A percentile compares a stretch with the other conserved stretches of the same genome.
Conservation (phyloP, 2,113 vertebrate genomes). For the Aspiorhynchus laticeps region DNA sequence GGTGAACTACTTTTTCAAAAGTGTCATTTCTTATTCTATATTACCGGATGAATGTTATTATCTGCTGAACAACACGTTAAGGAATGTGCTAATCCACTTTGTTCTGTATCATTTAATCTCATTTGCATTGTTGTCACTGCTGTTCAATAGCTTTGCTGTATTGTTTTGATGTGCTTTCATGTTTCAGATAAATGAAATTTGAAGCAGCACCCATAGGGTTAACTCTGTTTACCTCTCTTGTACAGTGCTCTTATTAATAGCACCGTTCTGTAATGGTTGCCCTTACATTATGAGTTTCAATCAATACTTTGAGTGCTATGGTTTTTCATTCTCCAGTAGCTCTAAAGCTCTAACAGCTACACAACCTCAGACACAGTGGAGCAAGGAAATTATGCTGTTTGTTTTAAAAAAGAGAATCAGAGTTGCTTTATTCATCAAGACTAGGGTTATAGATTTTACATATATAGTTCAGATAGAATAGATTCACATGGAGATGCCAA, state of each 20-base stretch:
- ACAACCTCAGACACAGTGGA: slow-evolving; percentile 6
- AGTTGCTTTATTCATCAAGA: slow-evolving; percentile 6
- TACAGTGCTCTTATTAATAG: slow-evolving; percentile 16
- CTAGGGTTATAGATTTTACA: slow-evolving; percentile 1
- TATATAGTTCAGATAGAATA: not conserved
- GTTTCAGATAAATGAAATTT: slow-evolving; percentile 26
- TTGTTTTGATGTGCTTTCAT: slow-evolving; percentile 58
- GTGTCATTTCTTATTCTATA: slow-evolving; percentile 10
- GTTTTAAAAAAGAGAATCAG: not conserved
- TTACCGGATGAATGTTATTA: slow-evolving; percentile 22
- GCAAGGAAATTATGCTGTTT: not conserved
- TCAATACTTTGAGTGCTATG: not conserved
- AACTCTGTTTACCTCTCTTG: slow-evolving; percentile 5
- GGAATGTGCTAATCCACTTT: slow-evolving; percentile 10
- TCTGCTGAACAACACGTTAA: not conserved
- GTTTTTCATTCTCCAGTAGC: not conserved
- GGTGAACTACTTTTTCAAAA: not conserved
- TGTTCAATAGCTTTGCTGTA: slow-evolving; percentile 23
- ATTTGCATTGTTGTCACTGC: not conserved
- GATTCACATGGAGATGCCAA: not conserved
- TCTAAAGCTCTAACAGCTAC: not conserved
- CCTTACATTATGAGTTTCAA: slow-evolving; percentile 6
- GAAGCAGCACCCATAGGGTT: slow-evolving; percentile 2
- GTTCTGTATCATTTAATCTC: slow-evolving; percentile 9
- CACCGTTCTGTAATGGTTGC: not conserved